phyloP scores from a whole-genome alignment of 2,888 invertebrate genomes.

The Dynastes tityus region DNA sequence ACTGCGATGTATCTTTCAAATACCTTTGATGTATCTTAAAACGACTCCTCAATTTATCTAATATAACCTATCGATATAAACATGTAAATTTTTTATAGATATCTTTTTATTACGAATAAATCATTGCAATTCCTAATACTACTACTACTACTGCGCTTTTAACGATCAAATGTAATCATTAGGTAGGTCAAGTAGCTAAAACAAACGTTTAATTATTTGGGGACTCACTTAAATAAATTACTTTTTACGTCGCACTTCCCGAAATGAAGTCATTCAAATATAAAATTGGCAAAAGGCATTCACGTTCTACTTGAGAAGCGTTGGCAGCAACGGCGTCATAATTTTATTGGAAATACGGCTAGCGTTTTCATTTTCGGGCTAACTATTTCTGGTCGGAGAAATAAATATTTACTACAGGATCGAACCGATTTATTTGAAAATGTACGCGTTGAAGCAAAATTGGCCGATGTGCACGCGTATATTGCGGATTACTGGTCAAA shows the following conservation, averaged over 20 bases:
- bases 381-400: slow-evolving; percentile 23
- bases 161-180: too few species aligned
- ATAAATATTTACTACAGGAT: slow-evolving; percentile 34
- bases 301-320: slow-evolving; percentile 24
- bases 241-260: neutral
- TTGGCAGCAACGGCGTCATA: slow-evolving; percentile 37
- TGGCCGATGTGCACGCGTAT: neutral
- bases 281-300: slow-evolving; percentile 32
- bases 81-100: too few species aligned
- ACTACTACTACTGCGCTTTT: too few species aligned
- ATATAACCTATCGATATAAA: too few species aligned
- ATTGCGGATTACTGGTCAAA: neutral
- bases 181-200: neutral
- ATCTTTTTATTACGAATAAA: too few species aligned
- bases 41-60: too few species aligned
- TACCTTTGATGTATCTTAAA: too few species aligned
- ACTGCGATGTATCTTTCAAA: too few species aligned
- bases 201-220: neutral
- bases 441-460: neutral
- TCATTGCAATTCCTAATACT: too few species aligned
- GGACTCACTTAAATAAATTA: neutral
- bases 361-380: slow-evolving; percentile 24
- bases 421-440: slow-evolving; percentile 17
- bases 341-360: slow-evolving; percentile 21
- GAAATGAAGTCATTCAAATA: slow-evolving; percentile 41